phyloP scores from a whole-genome alignment of 92 coral and sea anemone genomes.

The Epizoanthus scotinus region DNA sequence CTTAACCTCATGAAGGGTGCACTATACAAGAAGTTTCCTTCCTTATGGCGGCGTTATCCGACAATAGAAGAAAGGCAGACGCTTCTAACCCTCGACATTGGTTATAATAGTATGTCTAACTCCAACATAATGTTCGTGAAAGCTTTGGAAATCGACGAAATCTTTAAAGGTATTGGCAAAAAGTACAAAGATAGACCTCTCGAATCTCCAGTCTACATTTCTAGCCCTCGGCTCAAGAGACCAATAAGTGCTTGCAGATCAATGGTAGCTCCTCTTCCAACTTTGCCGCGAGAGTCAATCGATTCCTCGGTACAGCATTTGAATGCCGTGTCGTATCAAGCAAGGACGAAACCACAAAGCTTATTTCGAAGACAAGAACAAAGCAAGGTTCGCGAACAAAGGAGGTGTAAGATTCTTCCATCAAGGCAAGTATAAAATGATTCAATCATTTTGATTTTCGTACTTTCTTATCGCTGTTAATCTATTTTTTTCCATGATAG shows the following conservation, averaged over 20 bases:
- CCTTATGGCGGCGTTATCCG: slow-evolving; percentile 95
- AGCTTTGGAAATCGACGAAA: slow-evolving; percentile 82
- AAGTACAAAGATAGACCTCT: slow-evolving; percentile 68
- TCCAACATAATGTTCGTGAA: slow-evolving; percentile 95
- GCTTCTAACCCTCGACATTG: slow-evolving; percentile 69
- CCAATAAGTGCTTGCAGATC: slow-evolving; percentile 56
- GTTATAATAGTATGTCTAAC: slow-evolving; percentile 95
- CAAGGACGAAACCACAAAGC: slow-evolving; percentile 54
- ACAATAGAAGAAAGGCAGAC: slow-evolving; percentile 81
- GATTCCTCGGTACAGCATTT: slow-evolving; percentile 84
- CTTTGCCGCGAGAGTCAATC: slow-evolving; percentile 61
- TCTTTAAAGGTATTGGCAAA: slow-evolving; percentile 82
- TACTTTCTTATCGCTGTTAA: not conserved
- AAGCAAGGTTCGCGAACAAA: slow-evolving; percentile 53
- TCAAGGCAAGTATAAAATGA: slow-evolving; percentile 59
- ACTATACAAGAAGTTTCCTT: slow-evolving; percentile 89
- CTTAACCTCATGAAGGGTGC: slow-evolving; percentile 89
- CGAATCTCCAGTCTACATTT: slow-evolving; percentile 48
- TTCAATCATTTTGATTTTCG: not conserved
- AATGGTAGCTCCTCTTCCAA: slow-evolving; percentile 39
- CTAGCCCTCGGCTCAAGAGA: slow-evolving; percentile 49
- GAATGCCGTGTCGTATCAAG: slow-evolving; percentile 76
- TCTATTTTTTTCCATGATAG: not conserved
- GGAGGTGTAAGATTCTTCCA: slow-evolving; percentile 78
- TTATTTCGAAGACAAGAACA: slow-evolving; percentile 56